Evolutionary conservation across 2,888 invertebrate genomes (phyloP).

Genomic region (Eledone cirrhosa): DNA sequence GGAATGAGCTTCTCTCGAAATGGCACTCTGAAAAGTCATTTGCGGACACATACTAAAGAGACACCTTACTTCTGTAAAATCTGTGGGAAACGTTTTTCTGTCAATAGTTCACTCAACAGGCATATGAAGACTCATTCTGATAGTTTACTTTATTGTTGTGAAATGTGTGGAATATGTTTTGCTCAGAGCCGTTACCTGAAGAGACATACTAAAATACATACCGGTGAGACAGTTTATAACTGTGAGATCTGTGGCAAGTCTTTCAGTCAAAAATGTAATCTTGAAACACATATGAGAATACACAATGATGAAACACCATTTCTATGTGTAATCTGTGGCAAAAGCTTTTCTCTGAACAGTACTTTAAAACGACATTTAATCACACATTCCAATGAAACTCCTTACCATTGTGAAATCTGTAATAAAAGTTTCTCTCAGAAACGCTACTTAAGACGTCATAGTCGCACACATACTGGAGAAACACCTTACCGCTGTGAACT

Average conservation of each 20-base stretch:
- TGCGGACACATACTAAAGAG: not conserved
- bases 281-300: not conserved
- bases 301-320: not conserved
- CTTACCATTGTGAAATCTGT: conserved; percentile 18
- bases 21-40: conserved; percentile 14
- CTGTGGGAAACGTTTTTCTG: not conserved
- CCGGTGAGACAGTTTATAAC: not conserved
- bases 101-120: not conserved
- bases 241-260: not conserved
- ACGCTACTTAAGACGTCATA: not conserved
- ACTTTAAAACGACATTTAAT: conserved; percentile 4
- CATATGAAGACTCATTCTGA: conserved; percentile 12
- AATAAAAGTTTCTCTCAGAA: not conserved
- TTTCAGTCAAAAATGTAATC: not conserved
- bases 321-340: not conserved
- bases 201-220: not conserved
- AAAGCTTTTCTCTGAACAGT: conserved; percentile 18
- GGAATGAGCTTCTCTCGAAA: conserved; percentile 3
- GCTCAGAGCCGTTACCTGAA: not conserved
- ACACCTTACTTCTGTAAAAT: not conserved
- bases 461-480: not conserved
- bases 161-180: not conserved
- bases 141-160: not conserved
- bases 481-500: conserved; percentile 18
- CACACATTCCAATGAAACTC: conserved; percentile 8